Evolutionary conservation across 2,797 vertebrate genomes (phyloP).

Genomic region (Crocodylus rhombifer): DNA sequence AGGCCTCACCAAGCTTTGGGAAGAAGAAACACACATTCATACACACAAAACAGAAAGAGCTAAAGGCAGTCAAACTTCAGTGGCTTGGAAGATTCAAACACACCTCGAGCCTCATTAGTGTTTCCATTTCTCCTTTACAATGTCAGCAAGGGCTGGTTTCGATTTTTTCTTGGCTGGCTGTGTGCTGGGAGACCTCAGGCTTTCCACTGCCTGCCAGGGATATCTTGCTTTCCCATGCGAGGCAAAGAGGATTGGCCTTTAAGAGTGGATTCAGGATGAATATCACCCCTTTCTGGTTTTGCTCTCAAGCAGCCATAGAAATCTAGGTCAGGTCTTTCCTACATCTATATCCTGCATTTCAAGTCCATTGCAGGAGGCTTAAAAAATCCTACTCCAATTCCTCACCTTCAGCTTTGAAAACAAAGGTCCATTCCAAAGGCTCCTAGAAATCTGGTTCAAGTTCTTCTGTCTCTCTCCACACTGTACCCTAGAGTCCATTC

Average conservation of each 20-base stretch:
- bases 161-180: not conserved
- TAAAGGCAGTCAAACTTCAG: slow-evolving; percentile 35
- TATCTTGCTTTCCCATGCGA: not conserved
- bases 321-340: not conserved
- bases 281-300: not conserved
- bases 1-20: slow-evolving; percentile 48
- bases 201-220: not conserved
- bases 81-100: slow-evolving; percentile 34
- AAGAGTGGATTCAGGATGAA: not conserved
- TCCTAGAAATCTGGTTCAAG: not conserved
- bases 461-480: not conserved
- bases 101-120: slow-evolving; percentile 8
- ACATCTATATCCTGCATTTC: too few relatives aligned
- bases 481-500: not conserved
- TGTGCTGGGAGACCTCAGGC: not conserved
- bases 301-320: not conserved
- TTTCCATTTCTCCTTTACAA: not conserved
- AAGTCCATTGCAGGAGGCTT: not conserved
- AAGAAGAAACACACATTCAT: not conserved
- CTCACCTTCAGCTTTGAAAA: not conserved
- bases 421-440: not conserved
- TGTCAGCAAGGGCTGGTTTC: not conserved
- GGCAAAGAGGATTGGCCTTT: not conserved
- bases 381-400: not conserved
- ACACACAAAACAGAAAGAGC: not conserved